Percentiles rank a stretch among this genome's conserved stretches.
Conservation (phyloP, 2,888 invertebrate species). For the Drosophila macrospina region DNA sequence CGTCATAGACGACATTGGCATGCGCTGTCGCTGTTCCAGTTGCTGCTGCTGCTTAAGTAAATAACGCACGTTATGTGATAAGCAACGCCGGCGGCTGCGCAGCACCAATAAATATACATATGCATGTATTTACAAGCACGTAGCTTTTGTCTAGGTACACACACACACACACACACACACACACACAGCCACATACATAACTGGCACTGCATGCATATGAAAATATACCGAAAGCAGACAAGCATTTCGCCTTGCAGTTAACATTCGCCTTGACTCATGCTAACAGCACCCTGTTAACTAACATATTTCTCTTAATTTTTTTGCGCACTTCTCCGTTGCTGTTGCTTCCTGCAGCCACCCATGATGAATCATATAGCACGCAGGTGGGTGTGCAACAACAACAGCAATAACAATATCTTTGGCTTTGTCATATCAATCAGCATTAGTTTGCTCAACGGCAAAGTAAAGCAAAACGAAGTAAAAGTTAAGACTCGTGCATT, state of each 20-base stretch:
- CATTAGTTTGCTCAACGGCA: constrained; percentile 60
- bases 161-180: background rate
- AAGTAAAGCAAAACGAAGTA: constrained; percentile 21
- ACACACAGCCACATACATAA: too few species aligned
- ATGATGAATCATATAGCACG: constrained; percentile 47
- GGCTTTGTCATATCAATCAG: constrained; percentile 59
- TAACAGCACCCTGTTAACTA: constrained; percentile 39
- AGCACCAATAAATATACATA: constrained; percentile 9
- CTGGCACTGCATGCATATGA: background rate
- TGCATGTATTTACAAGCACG: constrained; percentile 4
- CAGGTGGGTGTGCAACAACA: constrained; percentile 50
- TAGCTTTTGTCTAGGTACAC: constrained; percentile 22
- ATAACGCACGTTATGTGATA: constrained; percentile 34
- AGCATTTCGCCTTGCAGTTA: constrained; percentile 21
- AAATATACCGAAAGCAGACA: constrained; percentile 17
- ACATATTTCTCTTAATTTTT: constrained; percentile 1
- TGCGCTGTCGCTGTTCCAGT: constrained; percentile 25
- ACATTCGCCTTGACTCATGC: constrained; percentile 44
- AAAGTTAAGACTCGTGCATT: constrained; percentile 29
- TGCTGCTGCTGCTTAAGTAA: constrained; percentile 30
- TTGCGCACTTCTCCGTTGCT: background rate
- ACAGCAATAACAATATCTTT: constrained; percentile 19
- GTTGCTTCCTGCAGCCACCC: constrained; percentile 45
- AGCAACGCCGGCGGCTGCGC: constrained; percentile 32
- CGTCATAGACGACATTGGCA: constrained; percentile 41